phyloP scores from a whole-genome alignment of 2,888 invertebrate genomes.

The Fragum fragum region DNA sequence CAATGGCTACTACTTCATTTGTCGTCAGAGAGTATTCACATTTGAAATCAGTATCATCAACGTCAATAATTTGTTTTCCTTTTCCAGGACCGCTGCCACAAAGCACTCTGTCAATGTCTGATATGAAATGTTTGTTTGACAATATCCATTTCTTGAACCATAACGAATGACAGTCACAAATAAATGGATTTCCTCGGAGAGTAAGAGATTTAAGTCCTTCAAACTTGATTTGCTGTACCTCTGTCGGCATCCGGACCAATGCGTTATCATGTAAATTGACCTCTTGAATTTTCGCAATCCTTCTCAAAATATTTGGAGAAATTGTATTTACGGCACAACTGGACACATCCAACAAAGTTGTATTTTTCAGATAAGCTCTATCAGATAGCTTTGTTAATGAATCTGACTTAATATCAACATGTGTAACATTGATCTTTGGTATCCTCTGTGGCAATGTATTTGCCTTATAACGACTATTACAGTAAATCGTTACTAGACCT shows the following conservation, averaged over 20 bases:
- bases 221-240: background rate
- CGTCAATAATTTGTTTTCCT: conserved; percentile 29
- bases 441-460: conserved; percentile 17
- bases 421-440: conserved; percentile 17
- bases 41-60: conserved; percentile 40
- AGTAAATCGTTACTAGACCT: conserved; percentile 29
- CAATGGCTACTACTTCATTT: conserved; percentile 7
- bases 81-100: conserved; percentile 38
- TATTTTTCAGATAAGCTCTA: conserved; percentile 48
- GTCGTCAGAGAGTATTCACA: conserved; percentile 13
- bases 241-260: conserved; percentile 22
- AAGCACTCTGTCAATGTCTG: conserved; percentile 28
- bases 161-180: conserved; percentile 69
- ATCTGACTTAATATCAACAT: conserved; percentile 42
- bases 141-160: conserved; percentile 73
- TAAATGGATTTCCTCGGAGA: conserved; percentile 64
- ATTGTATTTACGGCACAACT: conserved; percentile 50
- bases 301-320: conserved; percentile 30
- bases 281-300: conserved; percentile 28
- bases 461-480: background rate
- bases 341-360: conserved; percentile 53
- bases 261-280: conserved; percentile 60
- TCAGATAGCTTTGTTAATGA: conserved; percentile 36
- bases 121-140: conserved; percentile 27
- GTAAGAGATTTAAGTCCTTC: conserved; percentile 4